Evolutionary conservation across 2,888 invertebrate genomes (phyloP).

Genomic region (Pammene fasciana): DNA sequence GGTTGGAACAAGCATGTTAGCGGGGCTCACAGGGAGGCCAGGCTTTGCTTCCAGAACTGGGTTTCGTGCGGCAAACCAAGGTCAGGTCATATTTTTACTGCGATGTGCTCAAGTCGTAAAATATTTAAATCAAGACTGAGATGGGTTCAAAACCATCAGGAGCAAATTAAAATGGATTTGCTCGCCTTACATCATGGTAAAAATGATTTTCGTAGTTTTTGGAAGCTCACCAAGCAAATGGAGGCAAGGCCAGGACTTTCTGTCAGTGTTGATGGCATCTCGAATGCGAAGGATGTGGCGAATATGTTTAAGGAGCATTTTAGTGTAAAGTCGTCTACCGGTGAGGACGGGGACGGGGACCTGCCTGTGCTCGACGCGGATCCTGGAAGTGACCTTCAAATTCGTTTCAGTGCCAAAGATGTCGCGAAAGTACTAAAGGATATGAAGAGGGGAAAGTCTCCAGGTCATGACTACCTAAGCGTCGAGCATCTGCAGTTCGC

Average conservation of each 20-base stretch:
- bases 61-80: background rate
- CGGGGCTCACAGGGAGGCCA: too few species aligned
- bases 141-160: too few species aligned
- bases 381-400: background rate
- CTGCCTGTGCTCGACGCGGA: background rate
- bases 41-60: too few species aligned
- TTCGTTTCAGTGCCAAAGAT: background rate
- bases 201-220: background rate
- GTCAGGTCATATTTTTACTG: background rate
- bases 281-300: background rate
- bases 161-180: too few species aligned
- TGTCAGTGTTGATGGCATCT: background rate
- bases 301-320: constrained; percentile 7
- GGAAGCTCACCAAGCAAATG: background rate
- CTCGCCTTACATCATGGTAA: background rate
- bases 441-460: background rate
- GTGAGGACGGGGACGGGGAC: background rate
- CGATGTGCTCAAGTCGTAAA: too few species aligned
- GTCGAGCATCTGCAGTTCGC: too few species aligned
- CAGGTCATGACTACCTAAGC: background rate
- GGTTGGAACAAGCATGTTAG: too few species aligned
- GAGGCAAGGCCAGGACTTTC: constrained; percentile 6
- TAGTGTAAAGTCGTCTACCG: background rate
- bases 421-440: background rate
- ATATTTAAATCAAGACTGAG: too few species aligned